Percentiles rank a stretch among this genome's conserved stretches.
These are phyloP conservation scores for Probosciger aterrimus DNA, from an alignment of 2,113 vertebrate species.

Conservation along the genomic window DNA sequence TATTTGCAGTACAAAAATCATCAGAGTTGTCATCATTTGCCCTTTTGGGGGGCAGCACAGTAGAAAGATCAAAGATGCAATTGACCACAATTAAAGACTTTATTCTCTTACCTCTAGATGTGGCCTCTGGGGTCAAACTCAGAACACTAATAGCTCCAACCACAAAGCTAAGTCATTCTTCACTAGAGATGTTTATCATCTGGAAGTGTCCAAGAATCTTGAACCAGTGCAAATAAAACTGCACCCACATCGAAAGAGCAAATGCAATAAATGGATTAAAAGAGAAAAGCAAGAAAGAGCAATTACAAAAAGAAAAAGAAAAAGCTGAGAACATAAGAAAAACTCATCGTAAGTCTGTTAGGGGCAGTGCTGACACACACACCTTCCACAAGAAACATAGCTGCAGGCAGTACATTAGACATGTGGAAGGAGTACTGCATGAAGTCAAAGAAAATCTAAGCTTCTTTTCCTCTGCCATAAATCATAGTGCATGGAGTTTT, in stretches of 20 bases:
- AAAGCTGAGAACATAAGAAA: neutral
- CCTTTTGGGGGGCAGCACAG: neutral
- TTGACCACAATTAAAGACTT: constrained; percentile 15
- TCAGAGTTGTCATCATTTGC: neutral
- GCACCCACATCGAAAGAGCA: neutral
- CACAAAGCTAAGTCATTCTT: neutral
- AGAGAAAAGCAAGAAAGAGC: neutral
- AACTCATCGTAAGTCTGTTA: neutral
- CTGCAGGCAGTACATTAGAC: constrained; percentile 16
- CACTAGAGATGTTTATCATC: neutral
- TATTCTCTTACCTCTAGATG: constrained; percentile 1
- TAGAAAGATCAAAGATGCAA: constrained; percentile 30
- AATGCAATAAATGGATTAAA: neutral
- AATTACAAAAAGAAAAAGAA: neutral
- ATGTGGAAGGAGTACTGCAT: constrained; percentile 4
- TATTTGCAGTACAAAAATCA: neutral
- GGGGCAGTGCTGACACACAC: neutral
- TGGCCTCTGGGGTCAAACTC: neutral
- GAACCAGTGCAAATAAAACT: neutral
- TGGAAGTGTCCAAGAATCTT: neutral
- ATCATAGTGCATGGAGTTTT: neutral
- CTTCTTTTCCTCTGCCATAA: constrained; percentile 62
- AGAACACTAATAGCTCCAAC: neutral
- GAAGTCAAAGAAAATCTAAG: constrained; percentile 42
- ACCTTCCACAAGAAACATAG: neutral